Conservation (phyloP, 2,113 vertebrate genomes). For the Lycaon pictus region DNA sequence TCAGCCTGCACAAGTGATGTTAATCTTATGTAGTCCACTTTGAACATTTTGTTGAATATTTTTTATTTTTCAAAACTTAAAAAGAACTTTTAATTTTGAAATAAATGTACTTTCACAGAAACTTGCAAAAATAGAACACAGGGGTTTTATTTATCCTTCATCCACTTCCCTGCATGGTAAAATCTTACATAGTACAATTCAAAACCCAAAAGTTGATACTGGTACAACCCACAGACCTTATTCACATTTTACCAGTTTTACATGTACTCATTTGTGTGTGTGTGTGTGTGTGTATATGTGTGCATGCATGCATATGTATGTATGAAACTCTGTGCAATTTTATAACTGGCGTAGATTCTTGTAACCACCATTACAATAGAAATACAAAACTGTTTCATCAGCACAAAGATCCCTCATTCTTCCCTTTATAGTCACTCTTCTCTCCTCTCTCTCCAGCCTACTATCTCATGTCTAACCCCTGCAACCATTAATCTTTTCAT, state of each 20-base stretch:
- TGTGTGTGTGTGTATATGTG: not conserved
- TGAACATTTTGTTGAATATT: conserved; percentile 3
- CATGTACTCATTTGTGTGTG: not conserved
- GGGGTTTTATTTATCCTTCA: not conserved
- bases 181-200: not conserved
- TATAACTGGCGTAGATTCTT: not conserved
- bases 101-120: not conserved
- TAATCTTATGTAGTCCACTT: not conserved
- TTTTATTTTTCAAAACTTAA: not conserved
- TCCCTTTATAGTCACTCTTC: not conserved
- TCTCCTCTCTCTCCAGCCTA: not conserved
- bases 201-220: not conserved
- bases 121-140: not conserved
- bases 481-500: not conserved
- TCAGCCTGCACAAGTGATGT: not conserved
- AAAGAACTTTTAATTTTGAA: not conserved
- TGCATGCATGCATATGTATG: not conserved
- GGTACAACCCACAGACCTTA: not conserved
- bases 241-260: not conserved
- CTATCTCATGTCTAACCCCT: not conserved
- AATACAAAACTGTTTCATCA: not conserved
- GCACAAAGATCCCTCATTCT: not conserved
- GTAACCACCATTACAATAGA: not conserved
- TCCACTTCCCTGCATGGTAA: not conserved
- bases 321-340: not conserved